Evolutionary conservation across 1,140 invertebrate genomes (phyloP), one percentile per base, ranked within the genome.

Genomic region (Gryon sp.): DNA sequence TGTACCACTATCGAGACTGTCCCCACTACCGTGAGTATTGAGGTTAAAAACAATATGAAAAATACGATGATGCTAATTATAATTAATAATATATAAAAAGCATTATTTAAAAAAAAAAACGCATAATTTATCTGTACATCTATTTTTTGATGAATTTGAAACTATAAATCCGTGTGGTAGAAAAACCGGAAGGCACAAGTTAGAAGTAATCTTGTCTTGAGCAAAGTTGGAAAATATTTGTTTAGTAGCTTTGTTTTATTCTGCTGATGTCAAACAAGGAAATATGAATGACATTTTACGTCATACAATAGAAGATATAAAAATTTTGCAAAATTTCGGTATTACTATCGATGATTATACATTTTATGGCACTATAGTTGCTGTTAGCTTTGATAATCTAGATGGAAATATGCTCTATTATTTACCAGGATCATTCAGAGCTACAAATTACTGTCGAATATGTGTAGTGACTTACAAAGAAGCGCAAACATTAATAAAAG

Each of bases 81-180:
- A n/a, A n/a, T n/a, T n/a, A n/a, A n/a, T n/a, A n/a, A n/a, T n/a
- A n/a, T n/a, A n/a, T n/a, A n/a, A n/a, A n/a, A n/a, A n/a, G n/a
- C n/a, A n/a, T n/a, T n/a, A n/a, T n/a, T 69, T 62, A 22, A 14
- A 32, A 24, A 1, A 12, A 30, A 20, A 28, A 19, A 19, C 7
- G 19, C 4, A 55, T 12, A 16, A 28, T 6, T 1, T 76, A 4
- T 30, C 30, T 4, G 20, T 66, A 16, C 52, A 60, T 3, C 7
- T 73, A 6, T 73, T 30, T 30, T 77, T 60, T 36, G 68, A 77
- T 15, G 63, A 69, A 32, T 76, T 63, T 36, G 73, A 76, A 34
- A 41, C 11, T 1, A 45, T 50, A 0, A 76, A 76, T 41, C 73
- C 73, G 5, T 40, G 69, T 7, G 73, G 73, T 1, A 48, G 46